Conservation (phyloP, 2,113 vertebrate genomes). For the Lophura nycthemera region DNA sequence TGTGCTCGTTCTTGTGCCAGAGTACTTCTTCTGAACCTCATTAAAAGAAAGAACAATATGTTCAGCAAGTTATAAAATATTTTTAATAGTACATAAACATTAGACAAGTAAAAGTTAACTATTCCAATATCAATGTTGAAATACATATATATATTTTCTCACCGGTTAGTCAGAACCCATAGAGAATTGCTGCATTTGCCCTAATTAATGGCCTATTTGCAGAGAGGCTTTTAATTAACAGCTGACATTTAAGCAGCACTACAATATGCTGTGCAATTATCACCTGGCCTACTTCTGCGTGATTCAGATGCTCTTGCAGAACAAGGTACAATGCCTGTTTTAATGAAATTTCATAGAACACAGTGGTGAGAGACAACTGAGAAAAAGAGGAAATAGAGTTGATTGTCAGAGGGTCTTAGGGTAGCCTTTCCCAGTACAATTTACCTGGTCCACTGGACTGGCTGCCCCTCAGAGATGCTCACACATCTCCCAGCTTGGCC, state of each 20-base stretch:
- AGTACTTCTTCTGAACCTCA: not conserved
- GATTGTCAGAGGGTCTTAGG: not conserved
- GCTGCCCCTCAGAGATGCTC: not conserved
- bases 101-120: not conserved
- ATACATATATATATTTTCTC: not conserved
- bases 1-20: not conserved
- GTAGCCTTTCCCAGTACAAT: not conserved
- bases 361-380: not conserved
- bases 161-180: not conserved
- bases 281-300: constrained; percentile 50
- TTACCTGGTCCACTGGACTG: not conserved
- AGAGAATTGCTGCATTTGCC: not conserved
- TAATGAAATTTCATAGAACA: not conserved
- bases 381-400: not conserved
- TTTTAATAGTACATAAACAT: not conserved
- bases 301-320: constrained; percentile 42
- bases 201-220: constrained; percentile 63
- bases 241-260: constrained; percentile 41
- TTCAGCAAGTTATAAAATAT: not conserved
- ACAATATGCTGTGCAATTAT: constrained; percentile 18
- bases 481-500: not conserved
- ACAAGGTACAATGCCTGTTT: not conserved
- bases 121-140: not conserved
- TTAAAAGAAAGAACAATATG: constrained; percentile 26
- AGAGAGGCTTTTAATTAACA: constrained; percentile 57